Evolutionary conservation across 1,140 invertebrate species (phyloP).

Genomic region (Drosophila obscura): DNA sequence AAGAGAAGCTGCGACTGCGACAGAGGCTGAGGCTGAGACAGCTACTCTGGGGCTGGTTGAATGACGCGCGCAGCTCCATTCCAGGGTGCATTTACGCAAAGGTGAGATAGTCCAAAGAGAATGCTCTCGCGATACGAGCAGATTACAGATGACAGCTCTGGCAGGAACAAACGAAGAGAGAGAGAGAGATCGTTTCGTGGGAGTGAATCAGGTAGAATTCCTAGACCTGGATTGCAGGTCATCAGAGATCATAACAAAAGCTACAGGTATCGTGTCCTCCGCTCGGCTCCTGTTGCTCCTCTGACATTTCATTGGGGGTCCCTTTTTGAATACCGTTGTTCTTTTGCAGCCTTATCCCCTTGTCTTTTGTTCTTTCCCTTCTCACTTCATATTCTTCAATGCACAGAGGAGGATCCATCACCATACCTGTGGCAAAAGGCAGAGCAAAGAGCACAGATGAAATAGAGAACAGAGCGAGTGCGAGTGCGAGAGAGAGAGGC

Average conservation of each 20-base stretch:
- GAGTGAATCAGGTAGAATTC: constrained; percentile 53
- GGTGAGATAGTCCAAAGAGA: constrained; percentile 3
- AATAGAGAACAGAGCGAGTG: constrained; percentile 31
- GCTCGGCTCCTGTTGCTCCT: no score
- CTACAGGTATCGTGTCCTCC: no score
- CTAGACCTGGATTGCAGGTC: constrained; percentile 7
- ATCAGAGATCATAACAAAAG: no score
- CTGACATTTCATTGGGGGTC: no score
- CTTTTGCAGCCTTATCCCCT: no score
- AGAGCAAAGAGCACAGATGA: constrained; percentile 30
- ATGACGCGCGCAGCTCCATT: not conserved
- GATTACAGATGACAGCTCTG: not conserved
- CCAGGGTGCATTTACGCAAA: constrained; percentile 1
- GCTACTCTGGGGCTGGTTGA: no score
- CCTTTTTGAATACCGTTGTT: no score
- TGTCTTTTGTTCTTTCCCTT: no score
- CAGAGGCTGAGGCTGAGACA: no score
- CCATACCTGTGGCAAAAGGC: constrained; percentile 27
- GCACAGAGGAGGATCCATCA: constrained; percentile 7
- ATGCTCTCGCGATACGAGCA: no score
- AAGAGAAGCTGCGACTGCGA: no score
- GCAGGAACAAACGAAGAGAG: constrained; percentile 13
- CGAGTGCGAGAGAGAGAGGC: constrained; percentile 25
- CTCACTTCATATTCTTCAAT: not conserved
- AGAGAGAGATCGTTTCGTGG: constrained; percentile 4